Evolutionary conservation across 2,888 invertebrate genomes (phyloP).

Genomic region (Cremastinae sp.): DNA sequence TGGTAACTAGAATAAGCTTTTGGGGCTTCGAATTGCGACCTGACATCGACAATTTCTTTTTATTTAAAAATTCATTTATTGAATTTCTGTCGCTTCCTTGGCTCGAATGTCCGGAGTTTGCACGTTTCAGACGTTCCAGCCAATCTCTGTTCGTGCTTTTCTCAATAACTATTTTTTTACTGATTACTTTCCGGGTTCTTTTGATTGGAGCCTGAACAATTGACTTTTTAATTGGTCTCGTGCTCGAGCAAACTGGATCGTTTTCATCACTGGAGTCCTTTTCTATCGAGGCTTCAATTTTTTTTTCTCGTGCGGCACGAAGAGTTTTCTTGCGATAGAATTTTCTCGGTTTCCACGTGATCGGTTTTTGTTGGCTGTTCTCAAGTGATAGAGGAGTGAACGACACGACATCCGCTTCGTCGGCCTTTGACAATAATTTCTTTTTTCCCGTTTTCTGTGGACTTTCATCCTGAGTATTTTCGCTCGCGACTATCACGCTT

Average conservation of each 20-base stretch:
- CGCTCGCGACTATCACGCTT: slow-evolving; percentile 16
- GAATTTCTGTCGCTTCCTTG: slow-evolving; percentile 63
- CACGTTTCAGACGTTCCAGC: slow-evolving; percentile 53
- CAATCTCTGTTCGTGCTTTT: slow-evolving; percentile 66
- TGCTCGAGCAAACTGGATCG: slow-evolving; percentile 13
- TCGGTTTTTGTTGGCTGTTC: slow-evolving; percentile 13
- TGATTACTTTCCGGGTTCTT: slow-evolving; percentile 68
- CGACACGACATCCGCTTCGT: slow-evolving; percentile 66
- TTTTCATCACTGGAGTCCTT: slow-evolving; percentile 33
- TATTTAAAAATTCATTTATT: slow-evolving; percentile 69
- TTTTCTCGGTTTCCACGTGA: slow-evolving; percentile 46
- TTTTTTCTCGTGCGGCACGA: slow-evolving; percentile 46
- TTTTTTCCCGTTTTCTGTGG: slow-evolving; percentile 56
- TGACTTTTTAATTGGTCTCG: slow-evolving; percentile 20
- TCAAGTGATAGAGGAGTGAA: slow-evolving; percentile 68
- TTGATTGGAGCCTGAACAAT: slow-evolving; percentile 51
- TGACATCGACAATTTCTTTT: slow-evolving; percentile 52
- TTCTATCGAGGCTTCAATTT: slow-evolving; percentile 24
- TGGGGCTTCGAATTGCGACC: slow-evolving; percentile 52
- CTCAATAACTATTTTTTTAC: slow-evolving; percentile 75
- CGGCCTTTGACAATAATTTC: slow-evolving; percentile 67
- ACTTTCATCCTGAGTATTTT: neutral
- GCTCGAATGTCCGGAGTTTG: slow-evolving; percentile 42
- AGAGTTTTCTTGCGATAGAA: slow-evolving; percentile 35
- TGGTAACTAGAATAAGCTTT: slow-evolving; percentile 72